These are phyloP conservation scores for Brachionus asplanchnoidis DNA, from an alignment of 1,140 invertebrate genomes.

Conservation along the genomic window DNA sequence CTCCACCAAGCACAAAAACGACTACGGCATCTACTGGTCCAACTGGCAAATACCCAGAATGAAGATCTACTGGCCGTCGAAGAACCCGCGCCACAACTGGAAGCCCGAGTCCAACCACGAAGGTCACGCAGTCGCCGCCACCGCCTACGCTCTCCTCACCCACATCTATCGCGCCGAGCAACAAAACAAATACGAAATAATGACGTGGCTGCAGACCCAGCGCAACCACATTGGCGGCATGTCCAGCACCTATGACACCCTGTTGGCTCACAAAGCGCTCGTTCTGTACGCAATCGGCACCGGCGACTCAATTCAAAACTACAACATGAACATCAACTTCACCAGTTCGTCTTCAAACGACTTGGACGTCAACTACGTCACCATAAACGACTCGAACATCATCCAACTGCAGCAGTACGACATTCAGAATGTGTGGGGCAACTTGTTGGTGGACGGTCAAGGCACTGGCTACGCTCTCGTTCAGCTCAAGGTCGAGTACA, in stretches of 20 bases:
- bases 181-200: slow-evolving; percentile 66
- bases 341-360: slow-evolving; percentile 25
- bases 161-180: slow-evolving; percentile 62
- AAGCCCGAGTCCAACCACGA: slow-evolving; percentile 73
- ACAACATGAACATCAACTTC: slow-evolving; percentile 34
- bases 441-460: slow-evolving; percentile 78
- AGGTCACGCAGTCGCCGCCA: slow-evolving; percentile 82
- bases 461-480: slow-evolving; percentile 75
- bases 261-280: slow-evolving; percentile 48
- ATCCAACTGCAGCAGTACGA: background rate
- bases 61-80: slow-evolving; percentile 77
- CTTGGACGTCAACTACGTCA: background rate
- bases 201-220: slow-evolving; percentile 86
- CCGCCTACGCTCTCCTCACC: slow-evolving; percentile 82
- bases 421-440: slow-evolving; percentile 73
- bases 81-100: slow-evolving; percentile 73
- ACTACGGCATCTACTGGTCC: slow-evolving; percentile 39
- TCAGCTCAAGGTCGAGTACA: slow-evolving; percentile 40
- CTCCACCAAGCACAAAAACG: slow-evolving; percentile 47
- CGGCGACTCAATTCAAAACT: slow-evolving; percentile 1
- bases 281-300: slow-evolving; percentile 11
- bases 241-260: slow-evolving; percentile 86
- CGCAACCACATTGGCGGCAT: slow-evolving; percentile 84
- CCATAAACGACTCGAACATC: background rate
- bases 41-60: slow-evolving; percentile 44